A percentile compares a stretch with the other conserved stretches of the same genome.
phyloP scores from a whole-genome alignment of 2,113 vertebrate genomes.

The Phrynosoma platyrhinos region DNA sequence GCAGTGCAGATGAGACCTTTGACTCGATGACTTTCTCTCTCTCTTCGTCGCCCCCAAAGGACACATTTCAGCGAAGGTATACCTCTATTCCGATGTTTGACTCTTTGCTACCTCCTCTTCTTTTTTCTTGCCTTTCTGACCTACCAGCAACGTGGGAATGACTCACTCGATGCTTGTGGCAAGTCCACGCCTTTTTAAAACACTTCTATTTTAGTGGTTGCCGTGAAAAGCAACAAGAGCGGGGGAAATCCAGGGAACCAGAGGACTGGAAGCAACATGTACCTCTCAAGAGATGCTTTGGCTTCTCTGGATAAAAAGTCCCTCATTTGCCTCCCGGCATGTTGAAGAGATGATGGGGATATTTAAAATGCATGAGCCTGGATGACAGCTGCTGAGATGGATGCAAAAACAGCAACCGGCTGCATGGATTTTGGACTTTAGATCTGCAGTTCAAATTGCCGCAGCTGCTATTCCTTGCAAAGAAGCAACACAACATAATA shows the following conservation, averaged over 20 bases:
- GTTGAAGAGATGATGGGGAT: neutral
- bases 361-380: neutral
- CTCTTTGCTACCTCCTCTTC: neutral
- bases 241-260: constrained; percentile 10
- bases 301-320: neutral
- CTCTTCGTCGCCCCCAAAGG: neutral
- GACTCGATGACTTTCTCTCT: too few relatives aligned
- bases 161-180: constrained; percentile 31
- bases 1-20: too few relatives aligned
- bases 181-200: neutral
- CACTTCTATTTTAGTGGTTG: constrained; percentile 26
- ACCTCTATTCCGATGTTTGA: neutral
- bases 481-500: too few relatives aligned
- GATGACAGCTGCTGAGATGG: neutral
- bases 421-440: neutral
- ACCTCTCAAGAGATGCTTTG: neutral
- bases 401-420: neutral
- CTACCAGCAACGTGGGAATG: neutral
- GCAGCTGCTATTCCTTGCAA: too few relatives aligned
- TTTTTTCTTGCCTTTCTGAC: constrained; percentile 8
- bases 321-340: neutral
- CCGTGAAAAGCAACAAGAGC: constrained; percentile 5
- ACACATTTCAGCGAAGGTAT: neutral
- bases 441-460: neutral
- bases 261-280: too few relatives aligned